Percentiles rank a stretch among this genome's conserved stretches.
Evolutionary conservation across 2,113 vertebrate genomes (phyloP).

Genomic region (Etheostoma cragini): DNA sequence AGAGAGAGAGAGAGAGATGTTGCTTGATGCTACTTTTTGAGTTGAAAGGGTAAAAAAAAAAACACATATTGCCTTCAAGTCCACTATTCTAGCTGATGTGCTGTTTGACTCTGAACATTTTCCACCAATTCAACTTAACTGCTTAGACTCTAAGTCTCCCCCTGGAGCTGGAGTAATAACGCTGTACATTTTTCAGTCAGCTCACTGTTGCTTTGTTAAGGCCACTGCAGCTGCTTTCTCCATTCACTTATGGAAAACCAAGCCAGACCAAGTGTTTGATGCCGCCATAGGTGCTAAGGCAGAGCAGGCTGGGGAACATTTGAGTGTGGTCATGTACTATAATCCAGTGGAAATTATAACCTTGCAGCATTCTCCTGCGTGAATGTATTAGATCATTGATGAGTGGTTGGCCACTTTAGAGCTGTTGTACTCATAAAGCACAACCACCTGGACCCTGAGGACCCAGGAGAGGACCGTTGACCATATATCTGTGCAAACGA

Average conservation of each 20-base stretch:
- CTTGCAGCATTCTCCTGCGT: conserved; percentile 12
- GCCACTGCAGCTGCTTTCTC: conserved; percentile 69
- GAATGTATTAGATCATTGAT: background rate
- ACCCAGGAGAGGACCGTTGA: background rate
- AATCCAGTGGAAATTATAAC: background rate
- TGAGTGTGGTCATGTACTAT: conserved; percentile 13
- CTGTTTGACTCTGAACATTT: conserved; percentile 21
- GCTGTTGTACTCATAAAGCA: background rate
- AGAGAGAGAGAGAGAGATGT: background rate
- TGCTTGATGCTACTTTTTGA: background rate
- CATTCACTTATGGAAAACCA: conserved; percentile 47
- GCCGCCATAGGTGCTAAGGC: conserved; percentile 34
- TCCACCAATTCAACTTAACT: conserved; percentile 20
- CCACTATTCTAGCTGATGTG: background rate
- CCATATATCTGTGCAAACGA: background rate
- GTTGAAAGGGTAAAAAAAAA: background rate
- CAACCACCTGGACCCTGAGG: background rate
- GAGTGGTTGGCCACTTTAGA: background rate
- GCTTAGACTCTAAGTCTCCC: conserved; percentile 29
- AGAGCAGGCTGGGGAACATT: conserved; percentile 35
- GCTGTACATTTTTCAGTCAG: conserved; percentile 48
- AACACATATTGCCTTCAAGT: background rate
- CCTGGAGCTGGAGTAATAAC: conserved; percentile 30
- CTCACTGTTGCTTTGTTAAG: conserved; percentile 45
- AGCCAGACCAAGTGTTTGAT: conserved; percentile 43